These are phyloP conservation scores for Ophiothrix spiculata DNA, from an alignment of 35 echinoderm and acorn worm species.

Conservation along the genomic window DNA sequence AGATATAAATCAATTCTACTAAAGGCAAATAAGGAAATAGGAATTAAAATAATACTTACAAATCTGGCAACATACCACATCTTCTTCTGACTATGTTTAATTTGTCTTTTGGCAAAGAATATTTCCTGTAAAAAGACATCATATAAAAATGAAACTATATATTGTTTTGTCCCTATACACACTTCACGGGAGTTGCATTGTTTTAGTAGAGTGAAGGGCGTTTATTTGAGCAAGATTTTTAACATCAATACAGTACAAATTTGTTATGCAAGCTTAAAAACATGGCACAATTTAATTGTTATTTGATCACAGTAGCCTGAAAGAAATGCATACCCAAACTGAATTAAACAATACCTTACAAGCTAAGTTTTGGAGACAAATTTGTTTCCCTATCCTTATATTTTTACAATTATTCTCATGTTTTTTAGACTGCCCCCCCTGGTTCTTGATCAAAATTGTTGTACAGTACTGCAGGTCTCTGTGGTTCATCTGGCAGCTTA, in stretches of 20 bases:
- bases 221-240: neutral
- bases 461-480: slow-evolving; percentile 71
- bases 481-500: slow-evolving; percentile 65
- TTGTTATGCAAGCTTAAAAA: no score
- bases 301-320: no score
- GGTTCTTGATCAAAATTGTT: no score
- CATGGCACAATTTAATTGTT: no score
- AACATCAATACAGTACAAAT: neutral
- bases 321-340: no score
- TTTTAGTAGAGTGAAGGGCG: neutral
- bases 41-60: slow-evolving; percentile 56
- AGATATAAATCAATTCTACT: neutral
- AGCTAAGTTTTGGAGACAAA: no score
- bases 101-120: slow-evolving; percentile 60
- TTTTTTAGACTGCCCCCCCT: no score
- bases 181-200: neutral
- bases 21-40: neutral
- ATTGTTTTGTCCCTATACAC: neutral
- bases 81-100: slow-evolving; percentile 88
- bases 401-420: no score
- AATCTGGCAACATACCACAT: slow-evolving; percentile 95
- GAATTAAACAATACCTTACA: no score
- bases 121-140: slow-evolving; percentile 54
- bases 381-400: no score
- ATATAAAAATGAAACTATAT: neutral